These are phyloP conservation scores for Merops nubicus DNA, from an alignment of 2,113 vertebrate genomes.

Conservation along the genomic window DNA sequence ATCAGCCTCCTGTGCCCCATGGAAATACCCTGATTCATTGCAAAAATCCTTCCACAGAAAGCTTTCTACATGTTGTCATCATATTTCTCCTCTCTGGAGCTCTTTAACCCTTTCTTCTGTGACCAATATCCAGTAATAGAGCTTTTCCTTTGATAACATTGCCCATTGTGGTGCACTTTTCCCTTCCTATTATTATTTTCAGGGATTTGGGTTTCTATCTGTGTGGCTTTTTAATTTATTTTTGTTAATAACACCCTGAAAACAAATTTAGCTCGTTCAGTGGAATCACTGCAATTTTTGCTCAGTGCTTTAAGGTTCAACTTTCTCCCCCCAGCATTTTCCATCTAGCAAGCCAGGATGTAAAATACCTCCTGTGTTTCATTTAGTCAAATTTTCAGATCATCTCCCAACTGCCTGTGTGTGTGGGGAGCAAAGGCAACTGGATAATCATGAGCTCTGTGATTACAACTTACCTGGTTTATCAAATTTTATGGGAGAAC, in stretches of 20 bases:
- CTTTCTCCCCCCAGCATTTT: conserved; percentile 27
- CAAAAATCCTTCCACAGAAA: background rate
- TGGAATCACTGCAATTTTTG: background rate
- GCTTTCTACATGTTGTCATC: background rate
- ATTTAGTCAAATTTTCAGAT: conserved; percentile 2
- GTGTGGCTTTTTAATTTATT: background rate
- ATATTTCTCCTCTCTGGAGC: background rate
- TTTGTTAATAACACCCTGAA: background rate
- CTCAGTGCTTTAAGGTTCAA: background rate
- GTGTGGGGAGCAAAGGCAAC: background rate
- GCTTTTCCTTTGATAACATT: background rate
- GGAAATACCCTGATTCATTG: background rate
- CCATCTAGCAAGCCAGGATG: background rate
- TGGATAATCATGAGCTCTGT: background rate
- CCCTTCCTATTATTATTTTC: background rate
- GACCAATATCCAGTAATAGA: background rate
- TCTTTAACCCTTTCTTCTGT: background rate
- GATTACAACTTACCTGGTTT: background rate
- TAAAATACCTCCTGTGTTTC: background rate
- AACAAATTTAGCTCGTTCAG: background rate
- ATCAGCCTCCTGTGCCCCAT: background rate
- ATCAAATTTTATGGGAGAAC: background rate
- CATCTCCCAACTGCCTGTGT: background rate
- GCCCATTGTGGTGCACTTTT: background rate
- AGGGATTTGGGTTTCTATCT: background rate